These are phyloP conservation scores for Menidia beryllina DNA, from an alignment of 2,113 vertebrate genomes.

Conservation along the genomic window DNA sequence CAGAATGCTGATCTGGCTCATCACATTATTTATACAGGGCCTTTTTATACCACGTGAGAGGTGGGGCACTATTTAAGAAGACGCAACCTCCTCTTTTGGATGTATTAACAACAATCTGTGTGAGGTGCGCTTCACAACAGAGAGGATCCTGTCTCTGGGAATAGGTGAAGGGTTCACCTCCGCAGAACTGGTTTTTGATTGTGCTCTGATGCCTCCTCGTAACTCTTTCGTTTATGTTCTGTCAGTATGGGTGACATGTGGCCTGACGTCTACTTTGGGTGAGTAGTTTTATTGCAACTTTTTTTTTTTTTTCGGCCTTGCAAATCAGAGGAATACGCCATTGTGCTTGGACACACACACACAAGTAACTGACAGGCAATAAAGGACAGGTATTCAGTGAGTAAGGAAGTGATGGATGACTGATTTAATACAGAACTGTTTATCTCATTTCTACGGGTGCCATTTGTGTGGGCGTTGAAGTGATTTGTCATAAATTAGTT, in stretches of 20 bases:
- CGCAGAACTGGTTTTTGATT: not conserved
- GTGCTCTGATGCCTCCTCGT: not conserved
- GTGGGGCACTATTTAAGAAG: not conserved
- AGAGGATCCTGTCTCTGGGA: not conserved
- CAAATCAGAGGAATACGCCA: not conserved
- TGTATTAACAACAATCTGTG: not conserved
- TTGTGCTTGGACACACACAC: too few species aligned
- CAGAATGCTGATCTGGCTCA: not conserved
- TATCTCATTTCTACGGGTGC: too few species aligned
- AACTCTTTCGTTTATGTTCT: not conserved
- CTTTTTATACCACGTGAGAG: not conserved
- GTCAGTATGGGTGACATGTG: conserved; percentile 28
- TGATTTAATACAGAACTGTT: too few species aligned
- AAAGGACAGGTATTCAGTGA: too few species aligned
- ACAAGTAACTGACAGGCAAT: too few species aligned
- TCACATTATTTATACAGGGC: not conserved
- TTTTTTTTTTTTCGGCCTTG: not conserved
- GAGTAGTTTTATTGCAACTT: not conserved
- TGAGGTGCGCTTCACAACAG: not conserved
- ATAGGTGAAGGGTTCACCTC: conserved; percentile 2
- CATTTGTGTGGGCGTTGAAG: too few species aligned
- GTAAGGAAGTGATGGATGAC: too few species aligned
- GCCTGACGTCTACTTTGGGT: not conserved
- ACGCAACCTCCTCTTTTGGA: not conserved
- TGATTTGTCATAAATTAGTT: too few species aligned